A percentile compares a stretch with the other conserved stretches of the same genome.
These are phyloP conservation scores for Scomber japonicus DNA, from an alignment of 2,113 vertebrate species.

Conservation along the genomic window DNA sequence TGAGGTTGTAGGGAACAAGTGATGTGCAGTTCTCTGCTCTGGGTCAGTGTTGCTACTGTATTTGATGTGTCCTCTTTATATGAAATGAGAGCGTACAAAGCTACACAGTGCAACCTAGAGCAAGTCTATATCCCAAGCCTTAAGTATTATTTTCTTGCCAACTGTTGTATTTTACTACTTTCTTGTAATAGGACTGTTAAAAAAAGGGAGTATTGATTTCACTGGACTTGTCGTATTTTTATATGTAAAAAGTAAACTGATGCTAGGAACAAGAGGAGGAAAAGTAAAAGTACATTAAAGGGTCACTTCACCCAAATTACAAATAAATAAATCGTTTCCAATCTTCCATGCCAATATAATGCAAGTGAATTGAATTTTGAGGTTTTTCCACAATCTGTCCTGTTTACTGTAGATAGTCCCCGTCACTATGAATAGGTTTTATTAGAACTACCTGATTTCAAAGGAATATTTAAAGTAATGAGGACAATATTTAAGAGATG, in stretches of 20 bases:
- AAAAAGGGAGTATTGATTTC: slow-evolving; percentile 37
- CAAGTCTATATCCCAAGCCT: slow-evolving; percentile 52
- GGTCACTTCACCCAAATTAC: neutral
- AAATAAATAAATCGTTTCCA: neutral
- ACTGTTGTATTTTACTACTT: slow-evolving; percentile 52
- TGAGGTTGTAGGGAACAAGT: slow-evolving; percentile 46
- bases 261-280: neutral
- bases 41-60: slow-evolving; percentile 48
- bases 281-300: neutral
- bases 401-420: too few species aligned
- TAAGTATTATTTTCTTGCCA: slow-evolving; percentile 39
- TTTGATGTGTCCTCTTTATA: slow-evolving; percentile 43
- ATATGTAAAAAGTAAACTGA: slow-evolving; percentile 50
- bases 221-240: slow-evolving; percentile 63
- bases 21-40: slow-evolving; percentile 59
- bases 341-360: neutral
- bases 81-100: slow-evolving; percentile 23
- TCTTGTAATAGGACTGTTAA: slow-evolving; percentile 28
- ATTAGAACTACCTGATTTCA: too few species aligned
- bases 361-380: neutral
- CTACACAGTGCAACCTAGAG: slow-evolving; percentile 18
- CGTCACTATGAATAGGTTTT: too few species aligned
- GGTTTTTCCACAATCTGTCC: too few species aligned
- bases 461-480: too few species aligned
- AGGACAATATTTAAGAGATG: too few species aligned